phyloP scores from a whole-genome alignment of 2,888 invertebrate species.

The Operophtera brumata region DNA sequence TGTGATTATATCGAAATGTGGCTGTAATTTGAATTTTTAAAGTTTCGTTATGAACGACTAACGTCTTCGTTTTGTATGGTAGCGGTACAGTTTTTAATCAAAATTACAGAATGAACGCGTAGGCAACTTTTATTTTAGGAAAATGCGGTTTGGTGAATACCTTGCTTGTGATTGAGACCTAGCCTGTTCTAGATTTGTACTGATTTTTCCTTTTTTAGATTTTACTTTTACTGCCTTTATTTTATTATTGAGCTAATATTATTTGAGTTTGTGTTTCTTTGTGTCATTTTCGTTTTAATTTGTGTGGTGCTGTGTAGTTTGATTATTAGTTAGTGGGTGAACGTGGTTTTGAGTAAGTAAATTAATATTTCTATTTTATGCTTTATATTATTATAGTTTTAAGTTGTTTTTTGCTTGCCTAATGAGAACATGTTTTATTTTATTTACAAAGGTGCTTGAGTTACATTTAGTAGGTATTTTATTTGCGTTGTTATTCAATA shows the following conservation, averaged over 20 bases:
- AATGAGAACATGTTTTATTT: background rate
- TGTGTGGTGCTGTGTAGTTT: slow-evolving; percentile 29
- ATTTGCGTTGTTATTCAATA: no score
- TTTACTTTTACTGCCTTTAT: background rate
- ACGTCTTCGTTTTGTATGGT: background rate
- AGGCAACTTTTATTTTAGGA: no score
- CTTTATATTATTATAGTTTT: slow-evolving; percentile 6
- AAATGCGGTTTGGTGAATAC: no score
- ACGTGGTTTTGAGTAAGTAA: slow-evolving; percentile 26
- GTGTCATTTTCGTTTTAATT: slow-evolving; percentile 16
- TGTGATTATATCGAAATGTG: no score
- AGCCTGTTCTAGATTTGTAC: no score
- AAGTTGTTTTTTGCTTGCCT: background rate
- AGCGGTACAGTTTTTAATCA: no score
- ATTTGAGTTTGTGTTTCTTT: slow-evolving; percentile 22
- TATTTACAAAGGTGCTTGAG: background rate
- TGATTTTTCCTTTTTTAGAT: background rate
- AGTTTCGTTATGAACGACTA: no score
- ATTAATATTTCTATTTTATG: slow-evolving; percentile 14
- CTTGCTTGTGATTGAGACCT: no score
- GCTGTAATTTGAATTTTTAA: no score
- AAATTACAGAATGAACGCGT: no score
- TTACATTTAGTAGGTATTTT: background rate
- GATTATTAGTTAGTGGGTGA: slow-evolving; percentile 22
- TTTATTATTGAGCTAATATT: background rate